Percentiles rank a stretch among this genome's conserved stretches.
These are phyloP conservation scores for Oreochromis tanganicae DNA, from an alignment of 2,113 vertebrate genomes.

Conservation along the genomic window DNA sequence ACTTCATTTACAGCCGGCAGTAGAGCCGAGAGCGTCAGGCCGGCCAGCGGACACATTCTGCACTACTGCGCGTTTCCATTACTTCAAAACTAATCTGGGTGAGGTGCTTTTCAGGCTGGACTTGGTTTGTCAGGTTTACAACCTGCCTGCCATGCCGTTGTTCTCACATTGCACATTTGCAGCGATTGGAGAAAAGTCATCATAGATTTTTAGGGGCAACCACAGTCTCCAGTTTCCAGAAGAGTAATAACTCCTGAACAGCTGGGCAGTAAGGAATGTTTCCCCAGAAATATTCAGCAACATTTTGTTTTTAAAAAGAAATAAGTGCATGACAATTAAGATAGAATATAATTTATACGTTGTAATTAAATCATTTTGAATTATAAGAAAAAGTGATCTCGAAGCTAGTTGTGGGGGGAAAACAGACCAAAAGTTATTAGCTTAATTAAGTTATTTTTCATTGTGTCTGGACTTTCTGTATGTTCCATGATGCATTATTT, in stretches of 20 bases:
- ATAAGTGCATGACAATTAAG: background rate
- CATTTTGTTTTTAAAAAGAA: background rate
- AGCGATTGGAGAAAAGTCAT: background rate
- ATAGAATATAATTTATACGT: background rate
- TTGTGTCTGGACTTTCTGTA: background rate
- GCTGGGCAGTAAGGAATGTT: background rate
- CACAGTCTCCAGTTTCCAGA: background rate
- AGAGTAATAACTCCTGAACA: background rate
- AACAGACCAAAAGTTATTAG: background rate
- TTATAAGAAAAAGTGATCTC: background rate
- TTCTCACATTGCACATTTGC: background rate
- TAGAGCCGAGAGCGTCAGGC: background rate
- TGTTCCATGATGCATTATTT: background rate
- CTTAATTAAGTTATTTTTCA: background rate
- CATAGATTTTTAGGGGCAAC: background rate
- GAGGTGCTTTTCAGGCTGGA: background rate
- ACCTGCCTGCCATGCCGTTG: background rate
- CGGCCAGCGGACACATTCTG: background rate
- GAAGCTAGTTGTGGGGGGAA: background rate
- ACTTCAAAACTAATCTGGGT: background rate
- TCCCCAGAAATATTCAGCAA: background rate
- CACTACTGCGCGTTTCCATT: background rate
- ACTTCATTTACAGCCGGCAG: background rate
- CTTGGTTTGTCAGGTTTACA: background rate
- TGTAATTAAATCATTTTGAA: background rate